Base-by-base conservation (phyloP, 1,140 invertebrate genomes). In the roundworm (Caenorhabditis elegans) region DNA sequence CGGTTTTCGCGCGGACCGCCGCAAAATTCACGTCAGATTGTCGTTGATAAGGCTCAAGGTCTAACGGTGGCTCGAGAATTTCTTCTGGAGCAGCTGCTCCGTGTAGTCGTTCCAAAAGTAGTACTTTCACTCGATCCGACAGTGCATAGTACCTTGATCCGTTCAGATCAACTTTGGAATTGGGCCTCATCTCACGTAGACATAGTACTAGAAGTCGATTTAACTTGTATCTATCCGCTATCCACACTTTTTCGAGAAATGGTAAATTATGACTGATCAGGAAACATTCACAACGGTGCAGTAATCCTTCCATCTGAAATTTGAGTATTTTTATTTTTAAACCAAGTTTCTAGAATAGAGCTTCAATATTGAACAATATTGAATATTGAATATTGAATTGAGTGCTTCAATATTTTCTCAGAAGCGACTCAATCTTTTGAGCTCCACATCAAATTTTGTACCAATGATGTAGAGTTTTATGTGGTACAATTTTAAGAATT, bases 261-360 rank as follows among this genome's bases (percentile, higher is more conserved):
- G 88, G 88, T 80, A 89, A 51, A 75, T 88, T 88, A 70, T 89
- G 86, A 75, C 78, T 83, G 47, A 89, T 86, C 1, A 89, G 83
- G 78, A 89, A 89, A 60, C 88, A 89, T 80, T 89, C 88, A 75
- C 88, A 89, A 22, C 88, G 87, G 65, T 89, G 88, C 11, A 89
- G 75, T 11, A 89, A 81, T 13, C 88, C 88, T 48, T 89, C 88
- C 88, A 89, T 89, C 87, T 89, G 79, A 48, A 86, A 48, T 28
- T 34, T 43, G n/a, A 39, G 5, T 43, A 43, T 43, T 43, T 43
- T 43, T 15, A 15, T 8, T 5, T 43, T 43, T 8, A 5, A 43
- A 15, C 39, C 5, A 43, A 43, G 15, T 22, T 60, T 48, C 22
- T 76, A n/a, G 43, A 31, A 26, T 76, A 8, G 1, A 75, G 22